Conservation (phyloP, 2,888 invertebrate species). For the Catotricha subobsoleta region DNA sequence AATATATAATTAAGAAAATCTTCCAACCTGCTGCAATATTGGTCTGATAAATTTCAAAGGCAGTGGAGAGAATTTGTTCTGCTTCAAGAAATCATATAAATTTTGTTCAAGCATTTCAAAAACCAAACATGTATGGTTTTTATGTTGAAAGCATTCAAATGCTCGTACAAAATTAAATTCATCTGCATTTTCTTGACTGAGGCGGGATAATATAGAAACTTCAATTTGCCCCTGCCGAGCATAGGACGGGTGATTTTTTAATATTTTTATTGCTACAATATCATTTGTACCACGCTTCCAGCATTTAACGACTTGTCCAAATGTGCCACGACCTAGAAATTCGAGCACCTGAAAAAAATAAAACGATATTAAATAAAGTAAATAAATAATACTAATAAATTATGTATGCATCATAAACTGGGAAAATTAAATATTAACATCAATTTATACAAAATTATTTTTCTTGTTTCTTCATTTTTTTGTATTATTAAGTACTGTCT, state of each 20-base stretch:
- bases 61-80: slow-evolving; percentile 98
- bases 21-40: slow-evolving; percentile 85
- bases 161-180: slow-evolving; percentile 99
- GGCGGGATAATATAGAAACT: slow-evolving; percentile 80
- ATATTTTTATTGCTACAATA: slow-evolving; percentile 99
- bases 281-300: slow-evolving; percentile 99
- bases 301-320: slow-evolving; percentile 99
- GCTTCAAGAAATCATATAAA: slow-evolving; percentile 98
- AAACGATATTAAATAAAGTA: slow-evolving; percentile 1
- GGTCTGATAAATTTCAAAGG: slow-evolving; percentile 97
- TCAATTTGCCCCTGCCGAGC: slow-evolving; percentile 99
- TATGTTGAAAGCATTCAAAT: slow-evolving; percentile 99
- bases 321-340: slow-evolving; percentile 97
- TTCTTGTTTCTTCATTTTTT: too few relatives aligned
- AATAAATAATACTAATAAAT: too few relatives aligned
- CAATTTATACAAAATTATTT: too few relatives aligned
- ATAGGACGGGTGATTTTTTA: slow-evolving; percentile 99
- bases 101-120: slow-evolving; percentile 99
- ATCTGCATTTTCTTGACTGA: slow-evolving; percentile 95
- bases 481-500: too few relatives aligned
- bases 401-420: too few relatives aligned
- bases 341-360: slow-evolving; percentile 63
- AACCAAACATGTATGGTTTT: slow-evolving; percentile 97
- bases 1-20: background rate
- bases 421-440: too few relatives aligned